Evolutionary conservation across 2,888 invertebrate genomes (phyloP), one percentile per base, ranked within the genome.

Genomic region (Fragum whitleyi): DNA sequence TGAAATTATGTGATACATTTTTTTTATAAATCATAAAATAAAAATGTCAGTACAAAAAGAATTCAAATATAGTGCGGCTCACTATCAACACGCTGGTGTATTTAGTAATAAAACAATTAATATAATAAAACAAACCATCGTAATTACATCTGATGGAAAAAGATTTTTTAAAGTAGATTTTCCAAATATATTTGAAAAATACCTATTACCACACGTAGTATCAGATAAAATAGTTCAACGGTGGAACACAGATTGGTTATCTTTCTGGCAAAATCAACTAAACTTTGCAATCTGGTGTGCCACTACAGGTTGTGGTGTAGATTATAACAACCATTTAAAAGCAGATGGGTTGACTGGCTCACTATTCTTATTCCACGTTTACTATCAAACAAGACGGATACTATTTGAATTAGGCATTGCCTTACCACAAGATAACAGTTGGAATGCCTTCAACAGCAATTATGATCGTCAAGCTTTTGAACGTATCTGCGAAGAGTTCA

Each of bases 291-390:
- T 82, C 9, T 74, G 75, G 77, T 77, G 59, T 53, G 78, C 75
- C n/a, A 81, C 68, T n/a, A 70, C 79, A n/a, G 82, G 82, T 14
- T 82, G 74, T 67, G 79, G 82, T 26, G 71, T 77, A 16, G 69
- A 74, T 62, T 39, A 39, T 29, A 74, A 61, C 3, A 47, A 74
- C 36, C 74, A 74, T 28, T 21, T 74, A 23, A 69, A 51, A 36
- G 69, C 69, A 26, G 47, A 14, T 47, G 61, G 51, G 1, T 11
- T 69, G 29, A 53, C 57, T n/a, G 69, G 65, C 28, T 32, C 78
- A 28, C 28, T 78, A 36, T 70, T 70, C 47, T 16, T 36, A 16
- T 78, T 78, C 23, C 78, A 79, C 53, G 70, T 70, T 53, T 78
- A 78, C 57, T 70, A 74, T 21, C 69, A 69, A 39, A 78, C 65